These are phyloP conservation scores for Parnassius orleans DNA, from an alignment of 2,888 invertebrate genomes.

Conservation along the genomic window DNA sequence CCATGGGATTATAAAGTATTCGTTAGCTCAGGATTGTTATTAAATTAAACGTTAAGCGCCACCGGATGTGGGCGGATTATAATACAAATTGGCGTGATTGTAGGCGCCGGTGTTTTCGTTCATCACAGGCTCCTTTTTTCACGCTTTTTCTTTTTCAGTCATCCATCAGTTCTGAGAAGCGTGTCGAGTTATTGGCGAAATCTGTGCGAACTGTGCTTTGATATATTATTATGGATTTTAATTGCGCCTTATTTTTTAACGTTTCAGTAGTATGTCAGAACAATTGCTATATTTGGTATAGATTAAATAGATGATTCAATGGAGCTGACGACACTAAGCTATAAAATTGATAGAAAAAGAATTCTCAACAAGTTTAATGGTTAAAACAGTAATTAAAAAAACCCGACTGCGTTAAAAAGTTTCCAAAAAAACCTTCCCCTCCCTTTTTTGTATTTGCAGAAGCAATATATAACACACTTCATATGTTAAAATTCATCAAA, in stretches of 20 bases:
- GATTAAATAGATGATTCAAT: no score
- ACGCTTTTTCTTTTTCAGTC: conserved; percentile 45
- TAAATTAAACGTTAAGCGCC: conserved; percentile 50
- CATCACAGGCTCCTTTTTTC: conserved; percentile 32
- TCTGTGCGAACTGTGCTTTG: neutral
- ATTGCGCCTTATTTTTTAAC: conserved; percentile 1
- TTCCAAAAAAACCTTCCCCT: no score
- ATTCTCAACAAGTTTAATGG: no score
- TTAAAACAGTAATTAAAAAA: no score
- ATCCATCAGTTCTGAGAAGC: conserved; percentile 40
- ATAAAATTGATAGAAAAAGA: no score
- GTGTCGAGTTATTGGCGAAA: conserved; percentile 22
- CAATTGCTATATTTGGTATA: no score
- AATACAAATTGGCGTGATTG: conserved; percentile 36
- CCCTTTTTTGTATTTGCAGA: no score
- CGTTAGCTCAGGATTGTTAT: conserved; percentile 48
- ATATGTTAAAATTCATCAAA: no score
- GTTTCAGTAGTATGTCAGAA: neutral
- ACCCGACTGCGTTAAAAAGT: no score
- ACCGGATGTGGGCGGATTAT: conserved; percentile 62
- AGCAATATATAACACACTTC: no score
- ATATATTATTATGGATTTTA: conserved; percentile 12
- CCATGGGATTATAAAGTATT: conserved; percentile 52
- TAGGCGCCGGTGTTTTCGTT: conserved; percentile 33
- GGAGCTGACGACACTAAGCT: no score